Evolutionary conservation across 2,113 vertebrate species (phyloP).

Genomic region (Ondatra zibethicus): DNA sequence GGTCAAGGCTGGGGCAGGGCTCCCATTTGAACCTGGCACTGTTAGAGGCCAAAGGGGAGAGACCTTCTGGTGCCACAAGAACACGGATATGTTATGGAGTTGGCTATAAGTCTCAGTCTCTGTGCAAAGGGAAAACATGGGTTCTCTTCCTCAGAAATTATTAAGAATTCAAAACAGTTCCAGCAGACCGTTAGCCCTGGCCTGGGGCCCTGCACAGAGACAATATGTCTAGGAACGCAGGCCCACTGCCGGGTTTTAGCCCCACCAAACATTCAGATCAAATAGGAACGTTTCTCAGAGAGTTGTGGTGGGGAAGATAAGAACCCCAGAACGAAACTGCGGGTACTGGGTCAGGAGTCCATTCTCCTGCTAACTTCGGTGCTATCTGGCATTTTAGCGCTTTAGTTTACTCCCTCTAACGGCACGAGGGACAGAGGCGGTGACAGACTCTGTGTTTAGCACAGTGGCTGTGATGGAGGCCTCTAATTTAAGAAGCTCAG

Average conservation of each 20-base stretch:
- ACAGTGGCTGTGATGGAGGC: background rate
- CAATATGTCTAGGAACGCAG: fast-evolving
- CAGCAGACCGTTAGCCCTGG: background rate
- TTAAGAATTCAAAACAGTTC: slow-evolving; percentile 9
- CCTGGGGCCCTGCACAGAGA: background rate
- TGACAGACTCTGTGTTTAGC: background rate
- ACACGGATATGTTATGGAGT: background rate
- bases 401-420: background rate
- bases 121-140: background rate
- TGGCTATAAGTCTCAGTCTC: background rate
- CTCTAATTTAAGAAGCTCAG: background rate
- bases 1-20: background rate
- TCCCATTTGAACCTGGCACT: background rate
- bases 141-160: background rate
- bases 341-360: background rate
- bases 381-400: background rate
- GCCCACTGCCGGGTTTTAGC: background rate
- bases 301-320: background rate
- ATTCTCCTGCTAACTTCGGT: background rate
- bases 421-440: background rate
- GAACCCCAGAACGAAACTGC: background rate
- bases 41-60: background rate
- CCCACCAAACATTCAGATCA: background rate
- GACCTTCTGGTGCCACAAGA: background rate
- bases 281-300: background rate